phyloP scores from a whole-genome alignment of 2,797 vertebrate species.

The Molossus molossus region DNA sequence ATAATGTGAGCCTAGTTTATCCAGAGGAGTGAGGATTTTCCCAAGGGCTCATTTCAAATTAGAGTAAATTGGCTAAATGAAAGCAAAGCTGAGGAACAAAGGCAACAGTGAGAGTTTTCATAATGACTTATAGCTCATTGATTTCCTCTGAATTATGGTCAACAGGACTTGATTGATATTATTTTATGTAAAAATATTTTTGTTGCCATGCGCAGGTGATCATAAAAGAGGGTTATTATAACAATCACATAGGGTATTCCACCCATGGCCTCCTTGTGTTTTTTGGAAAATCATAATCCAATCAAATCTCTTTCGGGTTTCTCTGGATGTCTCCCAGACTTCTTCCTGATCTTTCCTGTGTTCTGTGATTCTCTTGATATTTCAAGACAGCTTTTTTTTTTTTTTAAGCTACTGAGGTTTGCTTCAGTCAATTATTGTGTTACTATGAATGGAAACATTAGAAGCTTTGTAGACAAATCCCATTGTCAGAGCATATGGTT shows the following conservation, averaged over 20 bases:
- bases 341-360: neutral
- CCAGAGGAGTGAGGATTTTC: conserved; percentile 14
- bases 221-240: neutral
- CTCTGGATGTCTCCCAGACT: neutral
- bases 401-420: neutral
- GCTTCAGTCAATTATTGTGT: neutral
- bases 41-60: conserved; percentile 53
- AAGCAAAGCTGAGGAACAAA: conserved; percentile 52
- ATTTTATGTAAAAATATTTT: neutral
- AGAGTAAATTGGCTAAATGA: conserved; percentile 38
- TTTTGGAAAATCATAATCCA: neutral
- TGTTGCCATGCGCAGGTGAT: neutral
- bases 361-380: neutral
- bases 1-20: conserved; percentile 42
- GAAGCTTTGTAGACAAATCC: neutral
- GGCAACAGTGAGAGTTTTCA: conserved; percentile 23
- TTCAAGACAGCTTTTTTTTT: neutral
- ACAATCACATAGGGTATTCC: neutral
- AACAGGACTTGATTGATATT: neutral
- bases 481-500: neutral
- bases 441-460: neutral
- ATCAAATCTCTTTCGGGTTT: neutral
- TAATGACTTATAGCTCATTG: conserved; percentile 1
- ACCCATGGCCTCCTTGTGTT: fast-evolving
- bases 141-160: conserved; percentile 45